A percentile compares a stretch with the other conserved stretches of the same genome.
phyloP scores from a whole-genome alignment of 92 coral and sea anemone genomes.

The Epizoanthus illoricatus region DNA sequence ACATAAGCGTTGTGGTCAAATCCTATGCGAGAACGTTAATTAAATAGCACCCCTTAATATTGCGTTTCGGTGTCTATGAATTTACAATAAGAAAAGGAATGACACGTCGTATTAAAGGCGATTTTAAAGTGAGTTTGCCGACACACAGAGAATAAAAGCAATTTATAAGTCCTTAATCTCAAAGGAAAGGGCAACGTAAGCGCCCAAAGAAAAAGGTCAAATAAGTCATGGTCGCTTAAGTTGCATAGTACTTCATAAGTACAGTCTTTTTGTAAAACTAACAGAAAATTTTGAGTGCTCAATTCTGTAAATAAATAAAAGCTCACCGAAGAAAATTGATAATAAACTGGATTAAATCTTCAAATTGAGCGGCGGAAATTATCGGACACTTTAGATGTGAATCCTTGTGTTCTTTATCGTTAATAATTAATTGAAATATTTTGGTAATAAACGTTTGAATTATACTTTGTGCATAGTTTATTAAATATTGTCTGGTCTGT shows the following conservation, averaged over 20 bases:
- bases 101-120: constrained; percentile 30
- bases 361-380: constrained; percentile 45
- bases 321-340: constrained; percentile 25
- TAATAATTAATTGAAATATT: constrained; percentile 37
- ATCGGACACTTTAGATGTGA: constrained; percentile 38
- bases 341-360: constrained; percentile 42
- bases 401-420: constrained; percentile 17
- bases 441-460: constrained; percentile 21
- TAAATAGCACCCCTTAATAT: constrained; percentile 37
- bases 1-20: constrained; percentile 3
- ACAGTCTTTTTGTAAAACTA: constrained; percentile 38
- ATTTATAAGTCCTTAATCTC: constrained; percentile 27
- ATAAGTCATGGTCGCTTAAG: constrained; percentile 1
- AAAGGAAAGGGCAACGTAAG: background rate
- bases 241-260: constrained; percentile 19
- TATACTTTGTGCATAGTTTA: constrained; percentile 23
- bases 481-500: constrained; percentile 27
- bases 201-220: constrained; percentile 16
- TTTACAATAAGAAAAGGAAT: constrained; percentile 18
- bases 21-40: constrained; percentile 21
- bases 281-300: constrained; percentile 35
- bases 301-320: constrained; percentile 38
- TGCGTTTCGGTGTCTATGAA: constrained; percentile 35
- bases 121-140: constrained; percentile 33
- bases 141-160: constrained; percentile 19